These are phyloP conservation scores for Stigmatopora nigra DNA, from an alignment of 2,113 vertebrate genomes.

Conservation along the genomic window DNA sequence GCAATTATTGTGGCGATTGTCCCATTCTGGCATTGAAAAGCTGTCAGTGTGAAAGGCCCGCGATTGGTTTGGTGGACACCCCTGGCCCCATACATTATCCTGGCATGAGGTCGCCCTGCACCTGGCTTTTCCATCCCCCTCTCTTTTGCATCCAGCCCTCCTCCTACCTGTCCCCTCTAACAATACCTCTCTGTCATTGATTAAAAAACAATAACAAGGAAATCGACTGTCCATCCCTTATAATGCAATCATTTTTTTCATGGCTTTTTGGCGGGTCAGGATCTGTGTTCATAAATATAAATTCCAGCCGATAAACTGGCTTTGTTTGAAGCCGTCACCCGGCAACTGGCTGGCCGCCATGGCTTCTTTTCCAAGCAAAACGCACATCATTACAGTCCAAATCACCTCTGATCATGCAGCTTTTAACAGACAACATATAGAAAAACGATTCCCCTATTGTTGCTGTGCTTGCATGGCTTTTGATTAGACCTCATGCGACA, in stretches of 20 bases:
- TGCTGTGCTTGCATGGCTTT: conserved; percentile 8
- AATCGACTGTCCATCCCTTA: no score
- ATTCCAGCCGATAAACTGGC: background rate
- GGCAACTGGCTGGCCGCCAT: conserved; percentile 22
- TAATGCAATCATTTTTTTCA: no score
- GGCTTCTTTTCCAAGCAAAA: conserved; percentile 25
- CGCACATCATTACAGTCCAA: conserved; percentile 19
- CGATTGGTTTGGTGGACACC: conserved; percentile 89
- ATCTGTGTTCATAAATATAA: background rate
- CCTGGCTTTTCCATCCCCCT: conserved; percentile 77
- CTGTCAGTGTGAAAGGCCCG: conserved; percentile 84
- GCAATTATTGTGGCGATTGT: conserved; percentile 83
- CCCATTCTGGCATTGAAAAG: conserved; percentile 80
- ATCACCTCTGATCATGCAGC: conserved; percentile 24
- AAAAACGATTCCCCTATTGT: conserved; percentile 23
- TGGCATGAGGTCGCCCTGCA: conserved; percentile 83
- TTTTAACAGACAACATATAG: conserved; percentile 23
- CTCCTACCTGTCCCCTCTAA: conserved; percentile 82
- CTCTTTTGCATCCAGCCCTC: conserved; percentile 71
- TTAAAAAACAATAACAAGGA: background rate
- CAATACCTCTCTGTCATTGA: conserved; percentile 33
- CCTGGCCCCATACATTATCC: conserved; percentile 87
- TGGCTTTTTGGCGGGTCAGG: background rate
- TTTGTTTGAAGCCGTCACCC: conserved; percentile 25
- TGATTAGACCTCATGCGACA: background rate